A percentile compares a stretch with the other conserved stretches of the same genome.
These are phyloP conservation scores for Myotis findleyi DNA, from an alignment of 2,797 vertebrate species.

Conservation along the genomic window DNA sequence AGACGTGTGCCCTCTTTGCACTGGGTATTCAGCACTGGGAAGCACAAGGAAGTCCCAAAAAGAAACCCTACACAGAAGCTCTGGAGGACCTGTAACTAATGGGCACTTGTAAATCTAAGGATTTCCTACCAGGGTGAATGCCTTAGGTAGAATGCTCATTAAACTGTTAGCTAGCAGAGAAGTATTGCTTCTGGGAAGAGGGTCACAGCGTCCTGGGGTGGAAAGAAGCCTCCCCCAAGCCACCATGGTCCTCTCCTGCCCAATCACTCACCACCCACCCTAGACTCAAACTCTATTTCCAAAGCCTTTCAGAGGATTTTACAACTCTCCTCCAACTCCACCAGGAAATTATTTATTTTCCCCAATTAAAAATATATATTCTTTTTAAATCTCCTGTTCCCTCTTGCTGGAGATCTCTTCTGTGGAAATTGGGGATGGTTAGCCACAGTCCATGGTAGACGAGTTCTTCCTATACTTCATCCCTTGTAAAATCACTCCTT, in stretches of 20 bases:
- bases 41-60: conserved; percentile 88
- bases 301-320: conserved; percentile 22
- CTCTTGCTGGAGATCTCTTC: not conserved
- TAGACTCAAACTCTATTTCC: not conserved
- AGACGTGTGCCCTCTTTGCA: conserved; percentile 88
- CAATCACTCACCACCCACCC: not conserved
- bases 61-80: conserved; percentile 83
- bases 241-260: not conserved
- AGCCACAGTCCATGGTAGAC: not conserved
- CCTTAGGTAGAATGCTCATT: conserved; percentile 90
- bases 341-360: conserved; percentile 46
- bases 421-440: not conserved
- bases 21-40: conserved; percentile 88
- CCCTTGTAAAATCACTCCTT: not conserved
- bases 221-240: not conserved
- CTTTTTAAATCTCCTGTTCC: conserved; percentile 11
- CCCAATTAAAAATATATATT: conserved; percentile 33
- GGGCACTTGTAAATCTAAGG: conserved; percentile 90
- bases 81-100: conserved; percentile 88
- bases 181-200: conserved; percentile 84
- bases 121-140: conserved; percentile 88
- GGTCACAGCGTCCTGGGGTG: conserved; percentile 49
- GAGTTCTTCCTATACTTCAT: not conserved
- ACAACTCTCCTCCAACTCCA: not conserved
- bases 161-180: conserved; percentile 87